A percentile compares a stretch with the other conserved stretches of the same genome.
phyloP scores from a whole-genome alignment of 2,888 invertebrate genomes.

The Ischnura elegans region DNA sequence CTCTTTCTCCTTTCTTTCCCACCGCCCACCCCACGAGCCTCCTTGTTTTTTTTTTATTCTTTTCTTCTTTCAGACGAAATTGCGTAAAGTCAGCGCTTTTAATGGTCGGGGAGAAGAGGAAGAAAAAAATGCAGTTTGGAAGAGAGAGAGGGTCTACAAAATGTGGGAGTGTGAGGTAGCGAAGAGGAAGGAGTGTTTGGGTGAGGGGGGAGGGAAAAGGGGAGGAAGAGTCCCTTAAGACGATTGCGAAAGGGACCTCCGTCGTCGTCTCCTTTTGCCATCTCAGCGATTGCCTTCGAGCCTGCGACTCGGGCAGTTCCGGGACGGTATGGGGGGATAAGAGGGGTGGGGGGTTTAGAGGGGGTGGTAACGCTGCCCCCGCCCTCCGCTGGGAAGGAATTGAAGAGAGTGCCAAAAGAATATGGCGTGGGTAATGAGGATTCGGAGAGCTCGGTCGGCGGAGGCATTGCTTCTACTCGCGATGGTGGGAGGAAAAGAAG shows the following conservation, averaged over 20 bases:
- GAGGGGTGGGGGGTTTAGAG: neutral
- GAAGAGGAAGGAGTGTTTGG: conserved; percentile 30
- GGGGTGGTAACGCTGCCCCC: neutral
- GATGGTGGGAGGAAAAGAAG: neutral
- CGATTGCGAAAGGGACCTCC: conserved; percentile 60
- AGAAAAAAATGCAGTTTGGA: conserved; percentile 37
- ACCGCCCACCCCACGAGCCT: neutral
- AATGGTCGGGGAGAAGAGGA: conserved; percentile 40
- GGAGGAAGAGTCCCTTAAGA: conserved; percentile 47
- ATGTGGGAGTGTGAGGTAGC: neutral
- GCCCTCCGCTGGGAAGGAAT: neutral
- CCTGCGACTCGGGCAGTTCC: conserved; percentile 24
- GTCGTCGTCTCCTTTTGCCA: conserved; percentile 46
- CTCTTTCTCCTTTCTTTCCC: neutral
- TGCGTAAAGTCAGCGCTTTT: conserved; percentile 65
- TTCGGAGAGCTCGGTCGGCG: conserved; percentile 4
- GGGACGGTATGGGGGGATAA: neutral
- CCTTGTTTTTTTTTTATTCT: neutral
- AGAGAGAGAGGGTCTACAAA: neutral
- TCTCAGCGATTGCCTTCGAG: conserved; percentile 60
- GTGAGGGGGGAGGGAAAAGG: neutral
- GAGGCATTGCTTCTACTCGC: neutral
- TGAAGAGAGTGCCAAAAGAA: conserved; percentile 41
- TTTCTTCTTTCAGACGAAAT: conserved; percentile 64
- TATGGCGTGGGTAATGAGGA: conserved; percentile 53